Conservation (phyloP, 2,113 vertebrate genomes). For the Seriola dumerili region DNA sequence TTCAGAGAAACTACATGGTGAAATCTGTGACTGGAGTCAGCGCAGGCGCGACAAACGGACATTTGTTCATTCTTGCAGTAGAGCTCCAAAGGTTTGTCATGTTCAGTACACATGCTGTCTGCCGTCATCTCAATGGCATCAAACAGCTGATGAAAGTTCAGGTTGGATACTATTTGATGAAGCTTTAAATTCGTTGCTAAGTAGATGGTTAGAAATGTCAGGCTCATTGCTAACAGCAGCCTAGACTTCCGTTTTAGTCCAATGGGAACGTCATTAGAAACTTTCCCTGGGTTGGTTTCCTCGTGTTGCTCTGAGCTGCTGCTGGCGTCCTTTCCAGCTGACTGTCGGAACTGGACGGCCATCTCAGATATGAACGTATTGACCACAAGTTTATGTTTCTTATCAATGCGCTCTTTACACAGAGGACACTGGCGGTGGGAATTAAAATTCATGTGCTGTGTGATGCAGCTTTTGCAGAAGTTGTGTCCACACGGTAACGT, state of each 20-base stretch:
- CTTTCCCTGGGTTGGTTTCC: neutral
- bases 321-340: neutral
- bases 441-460: neutral
- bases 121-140: neutral
- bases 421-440: conserved; percentile 3
- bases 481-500: conserved; percentile 17
- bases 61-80: neutral
- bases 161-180: no score
- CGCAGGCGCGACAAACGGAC: neutral
- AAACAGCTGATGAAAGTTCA: no score
- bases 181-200: neutral
- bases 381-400: conserved; percentile 3
- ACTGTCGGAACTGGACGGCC: conserved; percentile 9
- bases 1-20: neutral
- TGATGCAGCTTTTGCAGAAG: conserved; percentile 24
- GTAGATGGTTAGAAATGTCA: neutral
- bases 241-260: neutral
- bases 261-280: neutral
- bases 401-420: conserved; percentile 16
- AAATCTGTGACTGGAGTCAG: neutral
- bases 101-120: neutral
- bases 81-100: neutral
- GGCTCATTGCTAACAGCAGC: neutral
- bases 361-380: conserved; percentile 25
- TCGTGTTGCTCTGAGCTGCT: neutral